Percentiles rank a stretch among this genome's conserved stretches.
phyloP scores from a whole-genome alignment of 2,113 vertebrate species.

The Pachypanchax playfairii region DNA sequence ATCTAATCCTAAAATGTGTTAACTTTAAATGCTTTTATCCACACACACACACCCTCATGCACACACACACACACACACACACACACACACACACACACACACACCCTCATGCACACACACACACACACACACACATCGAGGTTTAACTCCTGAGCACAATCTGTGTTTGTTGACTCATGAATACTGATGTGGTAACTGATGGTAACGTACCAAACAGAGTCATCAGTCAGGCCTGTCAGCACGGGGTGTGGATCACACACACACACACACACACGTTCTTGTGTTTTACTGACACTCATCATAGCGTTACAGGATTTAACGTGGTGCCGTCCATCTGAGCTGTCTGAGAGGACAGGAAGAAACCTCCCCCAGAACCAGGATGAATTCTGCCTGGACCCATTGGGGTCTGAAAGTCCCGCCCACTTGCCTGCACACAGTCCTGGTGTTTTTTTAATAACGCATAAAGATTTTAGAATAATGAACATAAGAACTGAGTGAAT shows the following conservation, averaged over 20 bases:
- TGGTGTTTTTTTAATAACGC: no score
- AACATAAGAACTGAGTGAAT: no score
- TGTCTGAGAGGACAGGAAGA: slow-evolving; percentile 47
- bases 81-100: slow-evolving; percentile 20
- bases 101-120: no score
- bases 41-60: slow-evolving; percentile 30
- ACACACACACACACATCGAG: slow-evolving; percentile 27
- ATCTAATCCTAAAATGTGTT: slow-evolving; percentile 35
- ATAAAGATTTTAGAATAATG: no score
- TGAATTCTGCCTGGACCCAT: no score
- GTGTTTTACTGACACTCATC: slow-evolving; percentile 62
- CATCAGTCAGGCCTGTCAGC: slow-evolving; percentile 50
- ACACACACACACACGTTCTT: slow-evolving; percentile 11
- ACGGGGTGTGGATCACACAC: slow-evolving; percentile 22
- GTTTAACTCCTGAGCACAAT: slow-evolving; percentile 12
- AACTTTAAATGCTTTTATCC: slow-evolving; percentile 35
- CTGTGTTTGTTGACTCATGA: slow-evolving; percentile 21
- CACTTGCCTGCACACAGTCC: no score
- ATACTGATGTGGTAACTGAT: slow-evolving; percentile 51
- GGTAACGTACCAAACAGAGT: slow-evolving; percentile 46
- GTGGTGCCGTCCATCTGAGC: slow-evolving; percentile 51
- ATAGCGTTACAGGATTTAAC: slow-evolving; percentile 62
- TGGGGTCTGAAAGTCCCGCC: no score
- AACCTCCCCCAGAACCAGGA: no score
- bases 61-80: slow-evolving; percentile 26